phyloP scores from a whole-genome alignment of 1,140 invertebrate species.

The Zaprionus nigranus region DNA sequence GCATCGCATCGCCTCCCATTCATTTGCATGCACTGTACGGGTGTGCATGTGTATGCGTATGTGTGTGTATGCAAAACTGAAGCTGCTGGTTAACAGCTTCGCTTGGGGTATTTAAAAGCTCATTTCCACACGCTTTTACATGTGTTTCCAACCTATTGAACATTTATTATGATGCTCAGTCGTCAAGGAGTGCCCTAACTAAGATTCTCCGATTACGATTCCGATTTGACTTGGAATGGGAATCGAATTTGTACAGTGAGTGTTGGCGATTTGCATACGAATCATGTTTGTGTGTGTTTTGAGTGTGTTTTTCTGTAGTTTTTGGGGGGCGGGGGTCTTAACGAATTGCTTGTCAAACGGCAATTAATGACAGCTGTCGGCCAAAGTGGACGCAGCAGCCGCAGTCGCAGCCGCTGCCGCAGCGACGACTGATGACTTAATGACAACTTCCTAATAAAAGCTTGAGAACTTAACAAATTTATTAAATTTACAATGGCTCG shows the following conservation, averaged over 20 bases:
- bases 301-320: neutral
- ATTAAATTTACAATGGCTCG: conserved; percentile 58
- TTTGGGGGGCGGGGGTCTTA: conserved; percentile 31
- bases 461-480: conserved; percentile 73
- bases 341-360: conserved; percentile 72
- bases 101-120: conserved; percentile 66
- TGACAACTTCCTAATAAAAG: conserved; percentile 79
- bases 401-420: conserved; percentile 19
- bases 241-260: conserved; percentile 11
- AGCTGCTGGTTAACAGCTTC: conserved; percentile 31
- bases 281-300: conserved; percentile 42
- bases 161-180: conserved; percentile 70
- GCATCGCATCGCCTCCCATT: conserved; percentile 61
- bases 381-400: conserved; percentile 60
- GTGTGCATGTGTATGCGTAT: conserved; percentile 4
- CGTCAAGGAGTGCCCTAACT: conserved; percentile 55
- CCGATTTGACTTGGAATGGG: conserved; percentile 7
- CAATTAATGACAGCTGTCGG: conserved; percentile 73
- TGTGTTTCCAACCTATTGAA: conserved; percentile 66
- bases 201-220: neutral
- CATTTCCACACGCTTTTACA: conserved; percentile 77
- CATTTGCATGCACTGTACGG: conserved; percentile 30
- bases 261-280: conserved; percentile 62
- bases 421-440: conserved; percentile 66
- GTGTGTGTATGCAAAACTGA: conserved; percentile 52